phyloP scores from a whole-genome alignment of 2,888 invertebrate species.

The Poecilus cupreus region DNA sequence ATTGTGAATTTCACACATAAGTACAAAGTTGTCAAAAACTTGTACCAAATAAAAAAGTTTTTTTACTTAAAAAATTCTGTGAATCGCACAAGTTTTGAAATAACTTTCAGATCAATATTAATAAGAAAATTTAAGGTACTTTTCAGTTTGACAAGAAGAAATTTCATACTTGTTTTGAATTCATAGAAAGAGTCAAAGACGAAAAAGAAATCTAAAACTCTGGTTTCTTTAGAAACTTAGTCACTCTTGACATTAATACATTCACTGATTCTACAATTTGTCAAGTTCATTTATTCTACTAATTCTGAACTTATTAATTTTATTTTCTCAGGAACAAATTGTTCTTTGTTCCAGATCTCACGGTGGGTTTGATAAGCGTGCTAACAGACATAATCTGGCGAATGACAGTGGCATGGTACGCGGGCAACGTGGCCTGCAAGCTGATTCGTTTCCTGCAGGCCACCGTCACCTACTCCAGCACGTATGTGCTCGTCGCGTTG shows the following conservation, averaged over 20 bases:
- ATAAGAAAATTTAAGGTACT: conserved; percentile 19
- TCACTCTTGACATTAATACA: too few species aligned
- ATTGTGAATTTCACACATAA: neutral
- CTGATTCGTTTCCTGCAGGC: conserved; percentile 89
- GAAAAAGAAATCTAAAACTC: neutral
- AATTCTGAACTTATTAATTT: too few species aligned
- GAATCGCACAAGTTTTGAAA: neutral
- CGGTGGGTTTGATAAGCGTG: conserved; percentile 91
- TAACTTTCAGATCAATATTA: conserved; percentile 13
- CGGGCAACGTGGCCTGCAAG: conserved; percentile 92
- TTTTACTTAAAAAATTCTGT: neutral
- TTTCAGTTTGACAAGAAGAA: neutral
- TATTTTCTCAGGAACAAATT: too few species aligned
- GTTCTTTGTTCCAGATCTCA: conserved; percentile 84
- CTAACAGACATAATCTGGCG: conserved; percentile 93
- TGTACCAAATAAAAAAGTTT: neutral
- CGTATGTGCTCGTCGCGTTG: conserved; percentile 92
- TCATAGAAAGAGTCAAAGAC: neutral
- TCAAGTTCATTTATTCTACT: too few species aligned
- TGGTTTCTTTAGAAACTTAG: too few species aligned
- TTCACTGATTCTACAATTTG: too few species aligned
- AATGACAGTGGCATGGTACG: conserved; percentile 91
- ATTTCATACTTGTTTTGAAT: neutral
- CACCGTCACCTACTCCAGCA: conserved; percentile 93
- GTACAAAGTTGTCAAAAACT: neutral